A percentile compares a stretch with the other conserved stretches of the same genome.
phyloP scores from a whole-genome alignment of 2,888 invertebrate genomes.

The Busseola fusca region DNA sequence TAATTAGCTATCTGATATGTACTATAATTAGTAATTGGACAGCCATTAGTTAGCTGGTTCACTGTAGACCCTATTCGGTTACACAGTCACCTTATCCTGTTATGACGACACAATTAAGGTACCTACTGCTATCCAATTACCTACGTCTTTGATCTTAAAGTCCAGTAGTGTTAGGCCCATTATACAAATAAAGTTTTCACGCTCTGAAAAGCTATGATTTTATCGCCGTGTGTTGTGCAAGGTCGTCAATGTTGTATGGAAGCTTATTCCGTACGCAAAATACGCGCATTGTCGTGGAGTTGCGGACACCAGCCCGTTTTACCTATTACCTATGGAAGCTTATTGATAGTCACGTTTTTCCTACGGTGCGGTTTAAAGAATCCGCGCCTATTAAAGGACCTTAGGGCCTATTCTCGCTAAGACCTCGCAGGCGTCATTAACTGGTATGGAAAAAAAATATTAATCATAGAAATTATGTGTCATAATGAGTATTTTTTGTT shows the following conservation, averaged over 20 bases:
- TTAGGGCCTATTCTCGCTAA: neutral
- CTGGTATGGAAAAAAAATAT: neutral
- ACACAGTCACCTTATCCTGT: conserved; percentile 11
- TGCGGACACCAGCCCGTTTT: too few relatives aligned
- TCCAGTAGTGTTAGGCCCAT: neutral
- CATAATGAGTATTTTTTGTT: too few relatives aligned
- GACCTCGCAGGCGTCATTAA: neutral
- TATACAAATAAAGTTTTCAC: neutral
- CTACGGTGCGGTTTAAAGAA: neutral
- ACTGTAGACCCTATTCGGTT: conserved; percentile 20
- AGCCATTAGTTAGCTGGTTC: neutral
- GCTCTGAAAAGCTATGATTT: neutral
- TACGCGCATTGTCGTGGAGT: too few relatives aligned
- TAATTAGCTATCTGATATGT: conserved; percentile 15
- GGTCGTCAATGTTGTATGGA: neutral
- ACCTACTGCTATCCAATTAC: conserved; percentile 4
- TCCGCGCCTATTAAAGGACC: neutral
- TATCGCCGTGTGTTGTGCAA: neutral
- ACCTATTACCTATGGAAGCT: too few relatives aligned
- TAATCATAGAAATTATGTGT: too few relatives aligned
- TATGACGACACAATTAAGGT: conserved; percentile 16
- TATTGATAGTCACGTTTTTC: too few relatives aligned
- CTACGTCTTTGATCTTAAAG: conserved; percentile 29
- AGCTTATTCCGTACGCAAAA: neutral
- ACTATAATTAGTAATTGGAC: conserved; percentile 25